Evolutionary conservation across 64 coral and sea anemone genomes (phyloP), one percentile per base, ranked within the genome.

Genomic region (Porites australiensis): DNA sequence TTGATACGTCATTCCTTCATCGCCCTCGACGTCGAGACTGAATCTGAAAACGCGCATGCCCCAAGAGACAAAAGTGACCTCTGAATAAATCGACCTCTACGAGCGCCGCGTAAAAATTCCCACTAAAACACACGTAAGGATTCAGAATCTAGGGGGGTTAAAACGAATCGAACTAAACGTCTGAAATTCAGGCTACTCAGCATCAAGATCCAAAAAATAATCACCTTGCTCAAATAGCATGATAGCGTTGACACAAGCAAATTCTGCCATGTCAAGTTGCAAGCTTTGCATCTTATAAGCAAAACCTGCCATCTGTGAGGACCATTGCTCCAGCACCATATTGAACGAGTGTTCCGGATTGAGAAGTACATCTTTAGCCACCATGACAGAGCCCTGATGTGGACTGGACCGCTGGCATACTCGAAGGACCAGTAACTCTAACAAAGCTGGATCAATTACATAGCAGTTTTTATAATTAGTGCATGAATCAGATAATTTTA

Each of bases 221-320:
- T 87, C 82, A 99, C 98, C 98, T 96, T 99, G 98, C n/a, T 96
- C 94, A 83, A 99, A 96, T 13, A 99, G 91, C 94, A 99, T 94
- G 62, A 99, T 96, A 13, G 98, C 91, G 75, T 93, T 99, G 2
- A 99, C 91, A 74, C 98, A 99, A 18, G 98, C 98, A 82, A 99
- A 99, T 77, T 99, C 98, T 6, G 98, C 98, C 98, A 99, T 99
- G 74, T 99, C 98, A 8, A 99, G 91, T 51, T 99, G 98, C 55
- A 99, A 80, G 37, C 94, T 99, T 86, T 99, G 98, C 20, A 99
- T 55, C 70, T 99, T 99, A 82, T 96, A 96, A 27, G 91, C 92
- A 65, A 96, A 99, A 64, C 94, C 91, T 15, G 94, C 90, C 44
- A 99, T 53, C 44, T 96, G 94, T 1, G 88, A 83, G 3, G 94